Evolutionary conservation across 2,888 invertebrate genomes (phyloP).

Genomic region (Lysandra bellargus): DNA sequence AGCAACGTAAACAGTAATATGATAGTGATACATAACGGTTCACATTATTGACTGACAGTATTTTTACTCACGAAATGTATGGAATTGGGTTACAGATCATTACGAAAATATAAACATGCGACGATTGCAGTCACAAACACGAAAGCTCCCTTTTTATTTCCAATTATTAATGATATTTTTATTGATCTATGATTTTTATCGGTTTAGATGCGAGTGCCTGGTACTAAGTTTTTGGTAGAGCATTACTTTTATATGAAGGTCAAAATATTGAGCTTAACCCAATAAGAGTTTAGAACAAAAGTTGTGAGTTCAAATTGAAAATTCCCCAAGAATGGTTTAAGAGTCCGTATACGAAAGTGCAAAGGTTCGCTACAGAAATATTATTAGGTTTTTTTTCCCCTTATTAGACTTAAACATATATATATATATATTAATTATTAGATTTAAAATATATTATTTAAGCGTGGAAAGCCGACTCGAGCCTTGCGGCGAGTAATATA

Average conservation of each 20-base stretch:
- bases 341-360: no score
- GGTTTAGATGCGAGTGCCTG: background rate
- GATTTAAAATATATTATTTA: no score
- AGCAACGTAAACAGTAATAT: background rate
- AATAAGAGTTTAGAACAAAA: no score
- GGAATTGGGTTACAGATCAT: conserved; percentile 22
- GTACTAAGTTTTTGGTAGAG: background rate
- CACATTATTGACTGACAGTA: background rate
- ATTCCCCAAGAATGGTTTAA: no score
- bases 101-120: conserved; percentile 29
- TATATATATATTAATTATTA: no score
- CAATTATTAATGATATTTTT: conserved; percentile 41
- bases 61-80: conserved; percentile 13
- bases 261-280: no score
- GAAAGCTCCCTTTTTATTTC: conserved; percentile 26
- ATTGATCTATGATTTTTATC: background rate
- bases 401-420: no score
- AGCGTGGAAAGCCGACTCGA: no score
- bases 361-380: no score
- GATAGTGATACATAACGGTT: background rate
- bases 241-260: background rate
- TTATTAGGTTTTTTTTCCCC: no score
- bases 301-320: no score
- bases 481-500: no score
- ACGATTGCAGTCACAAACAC: background rate